phyloP scores from a whole-genome alignment of 2,113 vertebrate genomes.

The Oryzias javanicus region DNA sequence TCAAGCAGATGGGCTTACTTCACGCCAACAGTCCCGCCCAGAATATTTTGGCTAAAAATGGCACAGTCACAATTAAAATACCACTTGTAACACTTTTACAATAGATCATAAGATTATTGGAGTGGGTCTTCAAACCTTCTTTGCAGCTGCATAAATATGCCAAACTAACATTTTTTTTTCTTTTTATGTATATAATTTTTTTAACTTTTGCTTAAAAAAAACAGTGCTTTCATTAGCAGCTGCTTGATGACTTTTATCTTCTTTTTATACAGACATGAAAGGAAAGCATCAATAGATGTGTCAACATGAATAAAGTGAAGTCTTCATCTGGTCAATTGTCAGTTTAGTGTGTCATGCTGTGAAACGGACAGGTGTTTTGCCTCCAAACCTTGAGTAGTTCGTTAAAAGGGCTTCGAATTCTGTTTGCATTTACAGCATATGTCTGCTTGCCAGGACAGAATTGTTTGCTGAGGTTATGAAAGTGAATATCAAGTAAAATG shows the following conservation, averaged over 20 bases:
- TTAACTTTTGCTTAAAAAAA: constrained; percentile 20
- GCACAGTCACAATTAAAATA: too few relatives aligned
- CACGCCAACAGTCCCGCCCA: too few relatives aligned
- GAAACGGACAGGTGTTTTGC: constrained; percentile 62
- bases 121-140: too few relatives aligned
- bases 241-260: constrained; percentile 53
- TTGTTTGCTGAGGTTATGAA: constrained; percentile 46
- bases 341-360: constrained; percentile 41
- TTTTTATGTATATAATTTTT: constrained; percentile 4
- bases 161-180: constrained; percentile 14
- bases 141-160: constrained; percentile 2
- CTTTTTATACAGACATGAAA: constrained; percentile 53
- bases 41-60: too few relatives aligned
- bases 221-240: constrained; percentile 41
- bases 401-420: constrained; percentile 28
- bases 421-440: constrained; percentile 37
- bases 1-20: too few relatives aligned
- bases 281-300: constrained; percentile 48
- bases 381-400: constrained; percentile 21
- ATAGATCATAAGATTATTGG: too few relatives aligned
- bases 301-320: constrained; percentile 45
- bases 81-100: too few relatives aligned
- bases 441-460: constrained; percentile 21
- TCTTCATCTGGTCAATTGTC: constrained; percentile 50
- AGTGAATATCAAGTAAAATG: constrained; percentile 18